phyloP scores from a whole-genome alignment of 2,888 invertebrate species.

The Steromphala cineraria region DNA sequence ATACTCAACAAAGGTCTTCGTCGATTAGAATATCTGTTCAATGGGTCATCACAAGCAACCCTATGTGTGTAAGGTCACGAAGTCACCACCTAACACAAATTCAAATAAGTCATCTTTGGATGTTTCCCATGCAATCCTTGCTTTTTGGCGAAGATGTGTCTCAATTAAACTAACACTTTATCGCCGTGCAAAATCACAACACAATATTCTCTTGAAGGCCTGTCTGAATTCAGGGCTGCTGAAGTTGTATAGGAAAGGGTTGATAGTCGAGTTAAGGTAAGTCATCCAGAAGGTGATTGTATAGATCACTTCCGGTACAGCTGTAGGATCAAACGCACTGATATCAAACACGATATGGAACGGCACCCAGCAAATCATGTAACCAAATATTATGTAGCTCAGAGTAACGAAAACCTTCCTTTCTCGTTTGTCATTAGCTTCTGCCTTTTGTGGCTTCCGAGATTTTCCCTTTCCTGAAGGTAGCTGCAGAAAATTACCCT shows the following conservation, averaged over 20 bases:
- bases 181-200: background rate
- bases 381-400: constrained; percentile 58
- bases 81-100: no score
- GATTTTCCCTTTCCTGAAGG: background rate
- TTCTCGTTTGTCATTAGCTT: constrained; percentile 26
- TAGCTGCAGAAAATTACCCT: background rate
- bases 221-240: constrained; percentile 56
- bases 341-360: constrained; percentile 64
- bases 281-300: constrained; percentile 62
- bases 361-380: constrained; percentile 62
- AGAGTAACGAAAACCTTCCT: constrained; percentile 53
- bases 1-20: no score
- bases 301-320: constrained; percentile 47
- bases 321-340: constrained; percentile 44
- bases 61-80: no score
- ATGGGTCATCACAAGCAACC: no score
- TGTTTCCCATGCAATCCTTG: no score
- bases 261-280: constrained; percentile 63
- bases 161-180: no score
- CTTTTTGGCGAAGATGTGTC: no score
- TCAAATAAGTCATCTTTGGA: no score
- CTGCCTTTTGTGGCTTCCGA: background rate
- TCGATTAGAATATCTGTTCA: no score
- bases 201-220: constrained; percentile 44
- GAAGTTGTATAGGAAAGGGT: constrained; percentile 64